These are phyloP conservation scores for Schizothorax lantsangensis DNA, from an alignment of 2,797 vertebrate species.

Conservation along the genomic window DNA sequence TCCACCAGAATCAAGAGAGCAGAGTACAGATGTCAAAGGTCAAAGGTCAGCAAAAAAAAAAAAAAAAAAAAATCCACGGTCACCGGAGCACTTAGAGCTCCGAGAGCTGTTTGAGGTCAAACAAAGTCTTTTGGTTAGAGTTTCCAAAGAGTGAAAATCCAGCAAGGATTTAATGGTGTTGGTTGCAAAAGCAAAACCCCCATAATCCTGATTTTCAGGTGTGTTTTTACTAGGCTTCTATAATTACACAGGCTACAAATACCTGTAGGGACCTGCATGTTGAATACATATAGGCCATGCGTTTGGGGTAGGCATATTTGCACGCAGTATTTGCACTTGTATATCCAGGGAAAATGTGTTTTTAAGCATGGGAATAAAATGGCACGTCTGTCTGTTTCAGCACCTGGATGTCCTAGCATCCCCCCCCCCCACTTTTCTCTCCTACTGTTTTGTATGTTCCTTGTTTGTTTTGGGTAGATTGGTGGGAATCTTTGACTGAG, in stretches of 20 bases:
- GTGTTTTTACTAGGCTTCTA: slow-evolving; percentile 47
- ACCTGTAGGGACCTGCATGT: slow-evolving; percentile 48
- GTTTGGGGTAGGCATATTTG: not conserved
- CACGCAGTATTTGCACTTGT: slow-evolving; percentile 15
- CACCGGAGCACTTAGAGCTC: slow-evolving; percentile 52
- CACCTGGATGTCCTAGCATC: slow-evolving; percentile 38
- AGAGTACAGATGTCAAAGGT: slow-evolving; percentile 57
- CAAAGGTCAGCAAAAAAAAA: slow-evolving; percentile 40
- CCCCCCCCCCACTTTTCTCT: not conserved
- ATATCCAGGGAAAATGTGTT: slow-evolving; percentile 12
- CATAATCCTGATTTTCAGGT: slow-evolving; percentile 49
- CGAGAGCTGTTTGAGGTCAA: slow-evolving; percentile 35
- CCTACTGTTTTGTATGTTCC: slow-evolving; percentile 9
- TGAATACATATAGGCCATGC: slow-evolving; percentile 8
- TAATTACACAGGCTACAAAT: slow-evolving; percentile 54
- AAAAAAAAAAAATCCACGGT: slow-evolving; percentile 18
- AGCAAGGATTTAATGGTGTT: slow-evolving; percentile 53
- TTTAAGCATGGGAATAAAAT: slow-evolving; percentile 35
- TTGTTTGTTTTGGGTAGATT: slow-evolving; percentile 52
- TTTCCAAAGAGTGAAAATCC: slow-evolving; percentile 47
- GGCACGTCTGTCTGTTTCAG: slow-evolving; percentile 35
- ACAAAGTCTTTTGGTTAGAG: slow-evolving; percentile 34
- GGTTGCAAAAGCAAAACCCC: slow-evolving; percentile 57
- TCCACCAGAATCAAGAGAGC: slow-evolving; percentile 25
- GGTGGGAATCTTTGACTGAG: slow-evolving; percentile 54